Percentiles rank a stretch among this genome's conserved stretches.
Conservation (phyloP, 2,888 invertebrate species). For the Campaea margaritaria region DNA sequence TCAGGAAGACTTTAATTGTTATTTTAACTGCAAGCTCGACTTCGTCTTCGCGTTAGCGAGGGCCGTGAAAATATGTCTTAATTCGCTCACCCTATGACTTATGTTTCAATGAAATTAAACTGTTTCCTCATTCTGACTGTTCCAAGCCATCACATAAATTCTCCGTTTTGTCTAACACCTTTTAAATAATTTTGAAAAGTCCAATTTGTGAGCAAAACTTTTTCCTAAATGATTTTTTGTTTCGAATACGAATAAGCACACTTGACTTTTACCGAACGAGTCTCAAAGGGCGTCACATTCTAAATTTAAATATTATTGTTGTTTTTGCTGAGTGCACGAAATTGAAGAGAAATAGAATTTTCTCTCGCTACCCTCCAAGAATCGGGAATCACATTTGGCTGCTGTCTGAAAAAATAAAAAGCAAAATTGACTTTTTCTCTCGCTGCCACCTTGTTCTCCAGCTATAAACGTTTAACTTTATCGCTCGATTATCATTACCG, state of each 20-base stretch:
- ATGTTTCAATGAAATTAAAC: slow-evolving; percentile 75
- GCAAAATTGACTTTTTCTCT: slow-evolving; percentile 49
- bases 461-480: slow-evolving; percentile 48
- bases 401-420: slow-evolving; percentile 58
- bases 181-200: slow-evolving; percentile 43
- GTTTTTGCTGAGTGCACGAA: slow-evolving; percentile 80
- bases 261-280: slow-evolving; percentile 44
- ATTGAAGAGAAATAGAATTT: slow-evolving; percentile 84
- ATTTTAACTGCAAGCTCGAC: slow-evolving; percentile 84
- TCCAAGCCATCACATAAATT: slow-evolving; percentile 55
- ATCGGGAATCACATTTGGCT: slow-evolving; percentile 67
- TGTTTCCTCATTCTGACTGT: slow-evolving; percentile 53
- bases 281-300: slow-evolving; percentile 66
- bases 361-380: slow-evolving; percentile 66
- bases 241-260: slow-evolving; percentile 19
- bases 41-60: slow-evolving; percentile 68
- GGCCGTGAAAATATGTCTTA: slow-evolving; percentile 82
- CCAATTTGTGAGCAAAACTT: slow-evolving; percentile 34
- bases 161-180: slow-evolving; percentile 54
- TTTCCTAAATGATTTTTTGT: slow-evolving; percentile 27
- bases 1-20: slow-evolving; percentile 84
- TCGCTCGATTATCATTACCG: slow-evolving; percentile 65
- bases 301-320: slow-evolving; percentile 83
- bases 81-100: slow-evolving; percentile 81
- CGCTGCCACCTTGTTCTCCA: slow-evolving; percentile 35